Conservation (phyloP, 35 echinoderm and acorn worm genomes). For the Strongylocentrotus purpuratus region DNA sequence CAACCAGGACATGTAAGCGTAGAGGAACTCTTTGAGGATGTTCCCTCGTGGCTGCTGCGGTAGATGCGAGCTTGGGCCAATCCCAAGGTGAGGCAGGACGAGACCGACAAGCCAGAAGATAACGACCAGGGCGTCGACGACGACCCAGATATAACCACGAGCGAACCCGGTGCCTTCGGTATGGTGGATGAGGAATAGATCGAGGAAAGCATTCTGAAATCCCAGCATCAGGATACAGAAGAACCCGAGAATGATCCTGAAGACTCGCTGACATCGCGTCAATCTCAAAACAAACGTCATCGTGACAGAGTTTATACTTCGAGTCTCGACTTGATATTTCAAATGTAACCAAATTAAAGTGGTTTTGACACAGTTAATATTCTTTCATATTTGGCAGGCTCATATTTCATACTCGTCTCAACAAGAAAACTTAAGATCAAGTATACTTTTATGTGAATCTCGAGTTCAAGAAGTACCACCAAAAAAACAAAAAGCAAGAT, state of each 20-base stretch:
- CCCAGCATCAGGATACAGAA: conserved; percentile 47
- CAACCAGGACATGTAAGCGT: conserved; percentile 80
- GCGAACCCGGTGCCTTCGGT: conserved; percentile 53
- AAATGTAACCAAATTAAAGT: background rate
- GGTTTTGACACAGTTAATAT: background rate
- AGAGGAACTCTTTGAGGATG: conserved; percentile 65
- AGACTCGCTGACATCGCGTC: background rate
- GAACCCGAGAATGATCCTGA: background rate
- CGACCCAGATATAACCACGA: conserved; percentile 78
- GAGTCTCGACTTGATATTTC: background rate
- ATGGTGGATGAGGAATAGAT: conserved; percentile 79
- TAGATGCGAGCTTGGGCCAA: conserved; percentile 40
- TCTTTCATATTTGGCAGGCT: background rate
- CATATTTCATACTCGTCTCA: background rate
- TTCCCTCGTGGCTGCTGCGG: conserved; percentile 40
- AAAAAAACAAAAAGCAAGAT: no score
- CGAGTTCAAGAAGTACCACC: no score
- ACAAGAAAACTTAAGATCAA: background rate
- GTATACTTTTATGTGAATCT: no score
- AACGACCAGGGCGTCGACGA: conserved; percentile 66
- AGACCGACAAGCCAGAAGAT: conserved; percentile 67
- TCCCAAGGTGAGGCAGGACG: conserved; percentile 45
- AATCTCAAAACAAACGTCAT: background rate
- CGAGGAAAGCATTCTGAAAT: conserved; percentile 68
- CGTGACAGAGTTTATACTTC: background rate